phyloP scores from a whole-genome alignment of 2,113 vertebrate species.

The Odobenus rosmarus region DNA sequence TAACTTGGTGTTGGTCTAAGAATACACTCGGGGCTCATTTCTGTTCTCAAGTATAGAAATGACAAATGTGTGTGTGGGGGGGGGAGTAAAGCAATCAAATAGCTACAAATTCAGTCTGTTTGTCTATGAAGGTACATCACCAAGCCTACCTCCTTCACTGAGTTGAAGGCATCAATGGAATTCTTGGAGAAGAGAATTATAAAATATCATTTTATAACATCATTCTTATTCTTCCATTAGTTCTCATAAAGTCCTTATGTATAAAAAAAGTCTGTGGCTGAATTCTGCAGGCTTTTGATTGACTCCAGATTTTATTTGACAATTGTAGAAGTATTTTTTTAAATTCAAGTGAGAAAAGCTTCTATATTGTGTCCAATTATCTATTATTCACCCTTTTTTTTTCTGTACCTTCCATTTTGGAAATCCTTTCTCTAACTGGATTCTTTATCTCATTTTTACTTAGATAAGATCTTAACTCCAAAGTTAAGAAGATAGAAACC shows the following conservation, averaged over 20 bases:
- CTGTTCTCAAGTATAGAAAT: neutral
- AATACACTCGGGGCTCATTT: neutral
- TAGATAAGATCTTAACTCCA: neutral
- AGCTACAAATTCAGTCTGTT: neutral
- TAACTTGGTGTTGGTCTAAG: neutral
- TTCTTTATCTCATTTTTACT: neutral
- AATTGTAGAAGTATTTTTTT: neutral
- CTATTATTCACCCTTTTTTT: neutral
- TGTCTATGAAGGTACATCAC: neutral
- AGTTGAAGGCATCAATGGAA: neutral
- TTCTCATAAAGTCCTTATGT: neutral
- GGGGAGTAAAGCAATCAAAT: neutral
- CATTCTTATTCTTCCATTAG: neutral
- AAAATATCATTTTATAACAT: neutral
- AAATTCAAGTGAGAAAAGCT: neutral
- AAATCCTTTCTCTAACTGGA: neutral
- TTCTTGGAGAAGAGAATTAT: neutral
- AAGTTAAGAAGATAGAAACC: neutral
- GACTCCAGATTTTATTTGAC: neutral
- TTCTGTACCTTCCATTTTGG: neutral
- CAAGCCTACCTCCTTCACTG: neutral
- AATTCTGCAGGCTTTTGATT: neutral
- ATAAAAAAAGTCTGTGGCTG: neutral
- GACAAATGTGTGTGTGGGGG: neutral
- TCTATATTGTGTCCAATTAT: neutral